Base-by-base conservation (phyloP, 2,888 invertebrate genomes). In the Celastrina argiolus region DNA sequence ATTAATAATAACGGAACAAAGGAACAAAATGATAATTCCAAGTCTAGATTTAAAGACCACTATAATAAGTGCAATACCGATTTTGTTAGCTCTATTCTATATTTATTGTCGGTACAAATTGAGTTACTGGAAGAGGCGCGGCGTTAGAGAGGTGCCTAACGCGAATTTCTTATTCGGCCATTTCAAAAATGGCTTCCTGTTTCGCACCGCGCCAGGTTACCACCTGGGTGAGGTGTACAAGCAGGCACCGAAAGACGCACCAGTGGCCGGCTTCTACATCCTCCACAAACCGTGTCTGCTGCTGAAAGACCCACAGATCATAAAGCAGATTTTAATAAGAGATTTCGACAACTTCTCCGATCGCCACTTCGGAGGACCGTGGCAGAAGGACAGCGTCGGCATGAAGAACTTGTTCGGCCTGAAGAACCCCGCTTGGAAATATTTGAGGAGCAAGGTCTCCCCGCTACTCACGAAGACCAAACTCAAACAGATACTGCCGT, bases 271-370 rank as follows among this genome's bases (percentile, higher is more conserved):
- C 1, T 76, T 76, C 66, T 76, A 76, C 39, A 74, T 76, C 10
- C 74, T 76, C 61, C 76, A 76, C 42, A 76, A 76, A 28, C 76
- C 76, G 0, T 76, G 75, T 63, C 68, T 76, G 1, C 67, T 75
- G 8, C 61, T 76, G n/a, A 72, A 71, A 59, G 75, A 76, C 16
- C 75, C 74, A 2, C 67, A 74, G 31, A 61, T 75, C n/a, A 74
- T 76, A 14, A 76, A 75, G 31, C 73, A 76, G 26, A 73, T 76
- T 12, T 58, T 76, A 18, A 68, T 74, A 12, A 67, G 69, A 10
- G 74, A 75, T 64, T 75, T 75, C 41, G 70, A 74, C 4, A 72
- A 72, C 7, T 76, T 76, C 41, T 66, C 74, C 0, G 70, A 76
- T 26, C 70, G 76, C 5, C 71, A 75, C 59, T 76, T 76, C 22